Evolutionary conservation across 2,797 vertebrate species (phyloP), one percentile per base, ranked within the genome.

Genomic region (Petrocephalus sullivani): DNA sequence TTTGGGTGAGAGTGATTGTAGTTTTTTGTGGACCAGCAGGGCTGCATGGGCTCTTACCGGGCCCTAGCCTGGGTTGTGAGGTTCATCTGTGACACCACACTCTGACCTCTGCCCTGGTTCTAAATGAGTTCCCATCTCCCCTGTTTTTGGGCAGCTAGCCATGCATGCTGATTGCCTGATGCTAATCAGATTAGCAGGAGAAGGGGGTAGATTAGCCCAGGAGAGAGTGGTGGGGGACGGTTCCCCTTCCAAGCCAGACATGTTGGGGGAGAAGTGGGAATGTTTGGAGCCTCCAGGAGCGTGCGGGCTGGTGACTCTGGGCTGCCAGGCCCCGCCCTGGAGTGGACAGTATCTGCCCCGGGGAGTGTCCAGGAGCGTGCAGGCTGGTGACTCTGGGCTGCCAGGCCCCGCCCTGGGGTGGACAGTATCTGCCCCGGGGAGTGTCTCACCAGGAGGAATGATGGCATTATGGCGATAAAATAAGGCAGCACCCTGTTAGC

Each of bases 141-240:
- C 89, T 92, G 90, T 92, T 93, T 92, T 91, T 87, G 46, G 89
- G 61, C 90, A 92, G 92, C 93, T 93, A 92, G 88, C 88, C 19
- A 16, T 88, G 88, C 91, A 89, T 89, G 91, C 92, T 94, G 92
- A 93, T 93, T 92, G 89, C 91, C 90, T 75, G 58, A 85, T 60
- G 53, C 90, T 95, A 95, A 96, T 90, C 71, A 91, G 96, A 96
- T 96, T 95, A 95, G 91, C 91, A 90, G 91, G 23, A 41, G 92
- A 93, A 71, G 71, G 88, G 90, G 54, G 89, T 53, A 93, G 95
- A 95, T 95, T 95, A 94, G 93, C 93, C 88, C 75, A 21, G 56
- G 23, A 91, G 94, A 91, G 61, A 78, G 56, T 41, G 64, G 10
- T 33, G 12, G 23, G 64, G 64, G 84, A 28, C 3, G 51, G 33